Base-by-base conservation (phyloP, 1,140 invertebrate species). In the Fopius arisanus region DNA sequence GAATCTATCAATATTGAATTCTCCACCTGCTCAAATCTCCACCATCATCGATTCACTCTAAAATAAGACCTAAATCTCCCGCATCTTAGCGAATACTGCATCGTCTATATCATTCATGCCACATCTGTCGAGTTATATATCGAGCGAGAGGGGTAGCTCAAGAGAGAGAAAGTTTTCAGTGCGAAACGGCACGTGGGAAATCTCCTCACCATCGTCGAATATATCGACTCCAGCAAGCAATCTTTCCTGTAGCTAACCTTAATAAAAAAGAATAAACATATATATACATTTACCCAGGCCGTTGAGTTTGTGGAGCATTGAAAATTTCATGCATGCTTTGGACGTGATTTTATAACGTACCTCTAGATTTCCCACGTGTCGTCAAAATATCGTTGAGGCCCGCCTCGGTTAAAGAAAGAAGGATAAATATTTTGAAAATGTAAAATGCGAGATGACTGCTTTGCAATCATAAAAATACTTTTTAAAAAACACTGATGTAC, bases 241-340 rank as follows among this genome's bases (percentile, higher is more conserved):
- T 40, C 29, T 37, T 73, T 68, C 48, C 62, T 43, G 37, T 37
- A 29, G 28, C n/a, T 65, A 31, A 33, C 26, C 29, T 31, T n/a
- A 29, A 4, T 14, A 65, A 65, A 65, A 65, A 65, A 65, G 26
- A 28, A 26, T 26, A 65, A 23, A 59, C 23, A 33, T 16, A 29
- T n/a, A 26, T 1, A 37, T 65, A 33, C 28, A 65, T 65, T 65
- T 65, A 31, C 29, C 12, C 28, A 16, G 29, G 62, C 7, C 62
- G 62, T 31, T 65, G 62, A 65, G 54, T 51, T 62, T 31, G 26
- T 40, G 19, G 29, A 62, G n/a, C 71, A 73, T 68, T 68, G 66
- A 73, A 73, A 73, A 68, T 73, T 63, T 73, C 48, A 67, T 73
- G 31, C 48, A 62, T 59, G 6, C 21, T 68, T 40, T 29, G 23